phyloP scores from a whole-genome alignment of 2,888 invertebrate genomes.

The Dolichomitus sp. region DNA sequence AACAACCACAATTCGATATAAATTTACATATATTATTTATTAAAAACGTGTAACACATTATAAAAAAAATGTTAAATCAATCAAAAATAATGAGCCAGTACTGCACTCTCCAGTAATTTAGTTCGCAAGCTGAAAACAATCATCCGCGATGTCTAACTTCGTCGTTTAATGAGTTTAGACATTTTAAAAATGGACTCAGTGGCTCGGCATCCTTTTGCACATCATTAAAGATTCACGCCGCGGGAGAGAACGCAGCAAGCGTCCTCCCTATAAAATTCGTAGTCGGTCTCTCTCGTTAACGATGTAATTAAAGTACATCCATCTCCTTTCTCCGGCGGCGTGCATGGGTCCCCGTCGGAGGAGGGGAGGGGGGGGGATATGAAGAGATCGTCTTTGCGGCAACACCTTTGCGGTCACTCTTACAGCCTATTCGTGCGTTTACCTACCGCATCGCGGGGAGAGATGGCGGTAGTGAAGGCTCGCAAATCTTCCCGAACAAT shows the following conservation, averaged over 20 bases:
- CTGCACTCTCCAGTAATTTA: background rate
- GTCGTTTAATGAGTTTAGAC: slow-evolving; percentile 1
- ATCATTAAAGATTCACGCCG: background rate
- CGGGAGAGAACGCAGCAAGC: background rate
- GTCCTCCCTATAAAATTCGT: background rate
- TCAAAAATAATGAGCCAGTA: background rate
- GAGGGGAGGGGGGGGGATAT: background rate
- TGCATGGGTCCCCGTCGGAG: background rate
- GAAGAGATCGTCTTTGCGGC: slow-evolving; percentile 30
- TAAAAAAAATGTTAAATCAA: too few relatives aligned
- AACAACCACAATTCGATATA: too few relatives aligned
- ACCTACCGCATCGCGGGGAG: slow-evolving; percentile 61
- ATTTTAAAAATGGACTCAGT: background rate
- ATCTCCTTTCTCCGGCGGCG: slow-evolving; percentile 13
- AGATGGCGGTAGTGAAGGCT: slow-evolving; percentile 48
- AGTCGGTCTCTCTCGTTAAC: slow-evolving; percentile 42
- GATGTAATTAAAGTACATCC: slow-evolving; percentile 57
- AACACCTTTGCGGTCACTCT: slow-evolving; percentile 46
- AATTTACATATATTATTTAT: too few relatives aligned
- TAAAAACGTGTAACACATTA: too few relatives aligned
- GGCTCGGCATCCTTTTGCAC: background rate
- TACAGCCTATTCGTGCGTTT: slow-evolving; percentile 14
- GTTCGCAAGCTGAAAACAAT: background rate
- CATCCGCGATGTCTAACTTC: background rate
- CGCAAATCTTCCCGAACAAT: slow-evolving; percentile 66